These are phyloP conservation scores for Crotalus horridus DNA, from an alignment of 2,113 vertebrate genomes.

Conservation along the genomic window DNA sequence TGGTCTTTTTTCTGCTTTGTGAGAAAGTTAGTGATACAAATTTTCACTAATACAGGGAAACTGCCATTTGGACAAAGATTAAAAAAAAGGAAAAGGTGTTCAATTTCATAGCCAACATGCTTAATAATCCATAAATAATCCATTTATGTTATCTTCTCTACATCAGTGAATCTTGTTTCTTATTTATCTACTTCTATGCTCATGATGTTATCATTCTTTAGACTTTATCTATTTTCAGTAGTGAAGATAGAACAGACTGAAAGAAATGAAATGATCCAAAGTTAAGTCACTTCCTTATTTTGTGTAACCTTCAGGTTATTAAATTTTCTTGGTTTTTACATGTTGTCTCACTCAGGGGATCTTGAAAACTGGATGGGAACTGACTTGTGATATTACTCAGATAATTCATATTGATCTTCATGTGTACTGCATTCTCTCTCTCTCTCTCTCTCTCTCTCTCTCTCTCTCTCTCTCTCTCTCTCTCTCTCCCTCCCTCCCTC, in stretches of 20 bases:
- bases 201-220: conserved; percentile 21
- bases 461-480: neutral
- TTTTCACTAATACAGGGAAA: neutral
- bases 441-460: neutral
- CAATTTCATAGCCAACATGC: neutral
- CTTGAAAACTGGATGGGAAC: neutral
- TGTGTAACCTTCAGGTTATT: conserved; percentile 39
- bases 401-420: conserved; percentile 60
- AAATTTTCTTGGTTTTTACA: conserved; percentile 44
- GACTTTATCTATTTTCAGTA: conserved; percentile 46
- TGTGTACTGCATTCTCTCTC: conserved; percentile 27
- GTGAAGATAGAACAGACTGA: conserved; percentile 51
- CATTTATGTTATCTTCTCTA: accelerated
- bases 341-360: conserved; percentile 18
- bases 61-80: neutral
- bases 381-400: conserved; percentile 37
- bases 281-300: conserved; percentile 51
- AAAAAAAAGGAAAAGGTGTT: neutral
- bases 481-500: no score
- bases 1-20: neutral
- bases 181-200: conserved; percentile 47
- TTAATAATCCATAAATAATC: neutral
- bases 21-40: neutral
- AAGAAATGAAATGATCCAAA: conserved; percentile 41
- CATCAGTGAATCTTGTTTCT: neutral